Base-by-base conservation (phyloP, 2,113 vertebrate species). In the Emydura subglobosa region DNA sequence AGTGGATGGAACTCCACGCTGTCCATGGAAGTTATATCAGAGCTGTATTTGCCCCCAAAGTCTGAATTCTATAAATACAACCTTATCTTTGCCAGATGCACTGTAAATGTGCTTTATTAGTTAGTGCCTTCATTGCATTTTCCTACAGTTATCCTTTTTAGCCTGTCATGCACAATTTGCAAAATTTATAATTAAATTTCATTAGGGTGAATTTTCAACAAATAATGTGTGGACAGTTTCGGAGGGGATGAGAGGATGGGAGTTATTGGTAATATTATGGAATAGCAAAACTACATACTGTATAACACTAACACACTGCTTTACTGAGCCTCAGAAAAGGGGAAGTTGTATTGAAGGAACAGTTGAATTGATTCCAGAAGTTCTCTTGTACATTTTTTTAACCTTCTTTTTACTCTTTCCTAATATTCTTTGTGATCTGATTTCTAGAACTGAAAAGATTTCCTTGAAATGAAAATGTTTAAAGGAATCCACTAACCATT, bases 401-500 rank as follows among this genome's bases (percentile, higher is more conserved):
- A 87, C 27, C 86, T 21, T 9, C 59, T 47, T 93, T 96, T 96
- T 90, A 87, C 29, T 93, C 89, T 92, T 95, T 79, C 88, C 88
- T 92, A 86, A 25, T 92, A 53, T 59, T 94, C 85, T 95, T 93
- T 95, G 61, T 96, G 92, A 97, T 97, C 94, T 96, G 88, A 92
- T 96, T 91, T 97, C 97, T 97, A 97, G 95, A 96, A 82, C 88
- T 96, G 93, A 80, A 85, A 44, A 97, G 92, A 93, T 97, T 97
- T 96, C 93, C 95, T 96, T 95, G 86, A 97, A 97, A 96, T 96
- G 93, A 98, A 97, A 98, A 97, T 94, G 88, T 97, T 97, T 98
- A 97, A 97, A 97, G 91, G 96, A 97, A 98, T 96, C 96, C 97
- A 85, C 90, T 98, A 95, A 85, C 96, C 96, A 97, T 98, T 97